phyloP scores from a whole-genome alignment of 2,888 invertebrate species.

The Rotaria magnacalcarata region DNA sequence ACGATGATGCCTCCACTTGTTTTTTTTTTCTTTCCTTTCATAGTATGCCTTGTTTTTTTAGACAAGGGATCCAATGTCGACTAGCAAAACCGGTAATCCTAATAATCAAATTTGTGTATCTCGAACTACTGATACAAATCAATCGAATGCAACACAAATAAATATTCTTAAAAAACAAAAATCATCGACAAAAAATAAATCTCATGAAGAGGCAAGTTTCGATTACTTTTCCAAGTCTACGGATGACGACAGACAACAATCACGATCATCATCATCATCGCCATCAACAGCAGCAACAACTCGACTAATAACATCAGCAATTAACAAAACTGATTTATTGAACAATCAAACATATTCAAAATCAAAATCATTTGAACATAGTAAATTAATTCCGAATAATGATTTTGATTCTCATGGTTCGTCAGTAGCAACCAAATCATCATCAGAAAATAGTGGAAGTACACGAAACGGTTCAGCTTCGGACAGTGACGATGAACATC shows the following conservation, averaged over 20 bases:
- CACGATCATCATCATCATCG: background rate
- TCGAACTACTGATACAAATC: background rate
- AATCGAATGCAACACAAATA: background rate
- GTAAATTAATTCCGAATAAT: background rate
- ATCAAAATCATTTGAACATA: background rate
- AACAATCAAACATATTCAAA: background rate
- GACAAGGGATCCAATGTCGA: background rate
- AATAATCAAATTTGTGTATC: background rate
- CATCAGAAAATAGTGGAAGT: conserved; percentile 36
- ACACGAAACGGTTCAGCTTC: background rate
- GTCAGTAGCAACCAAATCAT: conserved; percentile 28
- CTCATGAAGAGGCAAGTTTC: background rate
- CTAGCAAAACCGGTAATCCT: background rate
- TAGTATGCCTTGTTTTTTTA: background rate
- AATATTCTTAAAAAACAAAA: background rate
- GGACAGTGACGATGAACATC: conserved; percentile 25
- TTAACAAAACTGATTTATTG: background rate
- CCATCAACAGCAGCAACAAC: background rate
- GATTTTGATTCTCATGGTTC: conserved; percentile 31
- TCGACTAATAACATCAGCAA: background rate
- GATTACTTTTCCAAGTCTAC: background rate
- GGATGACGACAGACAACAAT: background rate
- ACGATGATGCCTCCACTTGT: background rate
- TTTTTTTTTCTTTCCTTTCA: background rate
- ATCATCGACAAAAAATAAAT: background rate